Evolutionary conservation across 1,140 invertebrate species (phyloP).

Genomic region (Octopus bimaculoides): DNA sequence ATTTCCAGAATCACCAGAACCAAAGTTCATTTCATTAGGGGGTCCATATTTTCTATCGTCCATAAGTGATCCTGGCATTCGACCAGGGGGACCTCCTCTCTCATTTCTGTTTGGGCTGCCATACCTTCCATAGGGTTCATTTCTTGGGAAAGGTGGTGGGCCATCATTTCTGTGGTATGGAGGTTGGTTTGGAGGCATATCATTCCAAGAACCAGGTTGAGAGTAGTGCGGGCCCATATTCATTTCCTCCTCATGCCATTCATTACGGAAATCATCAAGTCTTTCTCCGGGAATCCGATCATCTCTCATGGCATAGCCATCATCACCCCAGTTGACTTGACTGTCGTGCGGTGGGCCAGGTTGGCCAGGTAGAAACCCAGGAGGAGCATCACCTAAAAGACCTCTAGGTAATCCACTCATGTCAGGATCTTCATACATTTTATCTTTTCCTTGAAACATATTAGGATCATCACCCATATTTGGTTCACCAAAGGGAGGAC

Average conservation of each 20-base stretch:
- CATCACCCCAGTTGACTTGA: neutral
- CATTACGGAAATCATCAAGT: neutral
- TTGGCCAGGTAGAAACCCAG: neutral
- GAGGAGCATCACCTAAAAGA: conserved; percentile 33
- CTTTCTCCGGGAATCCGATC: neutral
- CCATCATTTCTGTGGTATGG: conserved; percentile 2
- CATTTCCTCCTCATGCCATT: neutral
- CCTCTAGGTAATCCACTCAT: conserved; percentile 13
- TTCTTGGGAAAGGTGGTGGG: neutral
- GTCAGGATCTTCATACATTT: neutral
- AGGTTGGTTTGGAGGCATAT: conserved; percentile 2
- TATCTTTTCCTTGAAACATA: neutral
- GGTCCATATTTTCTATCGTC: conserved; percentile 6
- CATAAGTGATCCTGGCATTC: neutral
- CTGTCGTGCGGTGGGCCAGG: neutral
- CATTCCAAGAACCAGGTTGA: conserved; percentile 6
- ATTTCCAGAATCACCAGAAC: neutral
- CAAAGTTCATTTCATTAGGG: neutral
- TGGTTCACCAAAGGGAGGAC: neutral
- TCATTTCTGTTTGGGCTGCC: neutral
- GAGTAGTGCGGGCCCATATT: neutral
- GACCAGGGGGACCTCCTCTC: neutral
- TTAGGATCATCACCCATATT: neutral
- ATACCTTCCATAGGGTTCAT: neutral
- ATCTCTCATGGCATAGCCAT: neutral